Percentiles rank a stretch among this genome's conserved stretches.
Conservation (phyloP, 2,113 vertebrate genomes). For the Lanius collurio region DNA sequence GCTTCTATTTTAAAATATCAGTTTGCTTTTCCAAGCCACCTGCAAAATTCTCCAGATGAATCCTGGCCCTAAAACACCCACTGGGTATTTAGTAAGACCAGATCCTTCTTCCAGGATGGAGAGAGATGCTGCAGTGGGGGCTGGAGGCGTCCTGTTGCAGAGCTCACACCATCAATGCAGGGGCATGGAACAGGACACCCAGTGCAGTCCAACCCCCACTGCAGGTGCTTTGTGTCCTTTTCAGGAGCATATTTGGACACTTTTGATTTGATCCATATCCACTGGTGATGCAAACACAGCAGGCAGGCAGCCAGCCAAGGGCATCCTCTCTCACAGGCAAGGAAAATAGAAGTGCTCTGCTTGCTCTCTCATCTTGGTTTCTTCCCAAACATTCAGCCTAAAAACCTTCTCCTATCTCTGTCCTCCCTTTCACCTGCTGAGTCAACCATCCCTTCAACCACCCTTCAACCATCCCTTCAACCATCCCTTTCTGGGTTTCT, state of each 20-base stretch:
- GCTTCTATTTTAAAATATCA: slow-evolving; percentile 8
- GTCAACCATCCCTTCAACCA: neutral
- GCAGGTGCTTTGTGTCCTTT: neutral
- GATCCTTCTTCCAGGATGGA: neutral
- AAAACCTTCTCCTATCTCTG: neutral
- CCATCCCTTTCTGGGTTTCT: neutral
- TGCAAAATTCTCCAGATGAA: neutral
- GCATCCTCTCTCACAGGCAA: neutral
- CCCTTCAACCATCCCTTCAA: neutral
- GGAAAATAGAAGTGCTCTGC: neutral
- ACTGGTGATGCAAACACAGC: neutral
- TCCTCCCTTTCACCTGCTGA: neutral
- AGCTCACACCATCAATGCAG: neutral
- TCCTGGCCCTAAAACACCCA: neutral
- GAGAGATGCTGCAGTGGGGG: neutral
- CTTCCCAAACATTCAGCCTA: neutral
- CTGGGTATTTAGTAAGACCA: neutral
- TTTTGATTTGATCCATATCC: neutral
- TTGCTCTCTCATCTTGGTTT: neutral
- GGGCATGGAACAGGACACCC: neutral
- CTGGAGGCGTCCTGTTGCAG: neutral
- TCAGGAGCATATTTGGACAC: neutral
- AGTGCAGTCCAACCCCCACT: rapidly evolving
- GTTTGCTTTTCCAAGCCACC: neutral
- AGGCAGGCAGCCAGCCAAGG: neutral